Base-by-base conservation (phyloP, 2,113 vertebrate species). In the Chlorocebus sabaeus region DNA sequence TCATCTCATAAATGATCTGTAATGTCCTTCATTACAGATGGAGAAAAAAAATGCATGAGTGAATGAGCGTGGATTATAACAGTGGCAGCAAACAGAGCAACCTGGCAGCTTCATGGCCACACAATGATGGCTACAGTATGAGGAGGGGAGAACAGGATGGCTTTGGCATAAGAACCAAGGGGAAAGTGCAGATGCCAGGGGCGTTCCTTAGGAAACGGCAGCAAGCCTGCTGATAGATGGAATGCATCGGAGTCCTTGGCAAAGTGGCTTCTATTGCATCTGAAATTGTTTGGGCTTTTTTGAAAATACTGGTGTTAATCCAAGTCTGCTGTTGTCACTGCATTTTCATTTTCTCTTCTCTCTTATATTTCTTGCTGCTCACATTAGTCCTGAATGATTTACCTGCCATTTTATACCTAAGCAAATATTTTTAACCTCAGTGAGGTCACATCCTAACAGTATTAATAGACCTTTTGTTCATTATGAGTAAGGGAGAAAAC, bases 371-470 rank as follows among this genome's bases (percentile, higher is more conserved):
- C 91, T 79, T 86, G 38, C 48, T 67, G 55, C 79, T 89, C 70
- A 90, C 80, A 22, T 80, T 30, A 52, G 38, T 79, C 86, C 70
- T 32, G 6, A 93, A 84, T 86, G 76, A 75, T 27, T 84, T 88
- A 76, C 91, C 87, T 95, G 80, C 18, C 32, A 75, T 61, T 96
- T 82, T 59, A 27, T 80, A 40, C 48, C 73, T 57, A 80, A 90
- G 75, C 25, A 83, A 85, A 96, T 84, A 61, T 96, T 97, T 96
- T 97, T 92, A 96, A 95, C 67, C 73, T 76, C 35, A 67, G 30
- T 84, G 94, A 97, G 68, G 50, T 97, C 97, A 97, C 70, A 89
- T 94, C 93, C 94, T 73, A 55, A 70, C 76, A 48, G 78, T 75
- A 89, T 73, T 90, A 93, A 96, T 14, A 80, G 48, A 35, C 5